Conservation (phyloP, 2,888 invertebrate genomes). For the Xestia rhomboidea region DNA sequence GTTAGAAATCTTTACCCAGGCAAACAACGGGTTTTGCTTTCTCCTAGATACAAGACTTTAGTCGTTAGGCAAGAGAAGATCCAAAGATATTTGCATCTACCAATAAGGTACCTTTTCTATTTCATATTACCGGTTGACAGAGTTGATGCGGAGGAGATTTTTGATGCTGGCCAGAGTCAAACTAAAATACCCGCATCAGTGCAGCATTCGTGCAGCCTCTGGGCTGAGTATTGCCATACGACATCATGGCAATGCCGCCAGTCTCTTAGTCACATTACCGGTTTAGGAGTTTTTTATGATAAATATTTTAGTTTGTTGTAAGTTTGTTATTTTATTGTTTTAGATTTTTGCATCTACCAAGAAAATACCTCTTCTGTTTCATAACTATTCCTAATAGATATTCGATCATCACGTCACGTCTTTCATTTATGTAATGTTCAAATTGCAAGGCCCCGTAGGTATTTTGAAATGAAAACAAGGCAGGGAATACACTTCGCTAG, state of each 20-base stretch:
- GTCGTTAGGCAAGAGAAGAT: background rate
- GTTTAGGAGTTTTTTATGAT: too few species aligned
- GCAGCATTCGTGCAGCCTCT: too few species aligned
- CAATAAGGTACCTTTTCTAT: background rate
- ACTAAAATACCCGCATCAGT: too few species aligned
- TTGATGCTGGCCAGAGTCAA: too few species aligned
- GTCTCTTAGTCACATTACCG: too few species aligned
- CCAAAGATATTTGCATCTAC: background rate
- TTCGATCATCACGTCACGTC: background rate
- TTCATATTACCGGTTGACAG: background rate
- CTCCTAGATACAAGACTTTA: slow-evolving; percentile 2
- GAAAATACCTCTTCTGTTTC: background rate
- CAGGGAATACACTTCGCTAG: background rate
- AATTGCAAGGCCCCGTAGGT: background rate
- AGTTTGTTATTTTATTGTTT: too few species aligned
- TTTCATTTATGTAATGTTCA: background rate
- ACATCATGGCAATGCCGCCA: too few species aligned
- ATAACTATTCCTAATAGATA: background rate
- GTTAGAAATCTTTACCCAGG: slow-evolving; percentile 17
- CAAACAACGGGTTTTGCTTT: slow-evolving; percentile 26
- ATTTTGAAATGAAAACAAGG: background rate
- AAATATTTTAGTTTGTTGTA: too few species aligned
- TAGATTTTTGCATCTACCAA: too few species aligned
- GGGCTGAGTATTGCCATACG: too few species aligned
- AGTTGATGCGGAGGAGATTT: too few species aligned